Evolutionary conservation across 2,888 invertebrate genomes (phyloP).

Genomic region (Phorcus lineatus): DNA sequence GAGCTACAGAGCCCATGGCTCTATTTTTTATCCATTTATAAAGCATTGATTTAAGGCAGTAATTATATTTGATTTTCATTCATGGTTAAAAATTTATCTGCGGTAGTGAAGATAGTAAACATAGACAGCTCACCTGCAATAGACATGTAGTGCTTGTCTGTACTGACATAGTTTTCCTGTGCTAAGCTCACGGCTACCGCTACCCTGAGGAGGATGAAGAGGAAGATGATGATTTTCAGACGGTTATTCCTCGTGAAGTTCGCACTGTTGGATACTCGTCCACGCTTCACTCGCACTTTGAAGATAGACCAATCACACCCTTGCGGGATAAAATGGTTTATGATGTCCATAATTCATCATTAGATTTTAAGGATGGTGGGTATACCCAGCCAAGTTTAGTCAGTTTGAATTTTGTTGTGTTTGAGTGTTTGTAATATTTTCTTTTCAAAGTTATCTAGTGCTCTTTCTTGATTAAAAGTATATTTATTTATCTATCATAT

Average conservation of each 20-base stretch:
- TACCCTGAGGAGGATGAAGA: constrained; percentile 16
- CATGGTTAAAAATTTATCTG: too few relatives aligned
- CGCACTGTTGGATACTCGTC: constrained; percentile 39
- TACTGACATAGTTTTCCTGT: constrained; percentile 21
- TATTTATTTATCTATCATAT: not conserved
- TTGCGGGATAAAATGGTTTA: constrained; percentile 73
- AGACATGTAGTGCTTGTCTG: too few relatives aligned
- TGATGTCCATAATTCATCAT: constrained; percentile 65
- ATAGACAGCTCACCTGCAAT: too few relatives aligned
- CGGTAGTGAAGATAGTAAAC: too few relatives aligned
- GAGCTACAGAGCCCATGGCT: too few relatives aligned
- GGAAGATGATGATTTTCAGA: constrained; percentile 47
- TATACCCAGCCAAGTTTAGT: not conserved
- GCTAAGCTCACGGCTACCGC: not conserved
- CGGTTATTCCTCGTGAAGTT: constrained; percentile 36
- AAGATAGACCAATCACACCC: constrained; percentile 74
- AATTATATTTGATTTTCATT: too few relatives aligned
- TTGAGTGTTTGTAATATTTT: not conserved
- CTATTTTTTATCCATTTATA: too few relatives aligned
- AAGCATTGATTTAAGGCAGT: too few relatives aligned
- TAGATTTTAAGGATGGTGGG: constrained; percentile 75
- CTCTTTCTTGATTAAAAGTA: too few relatives aligned
- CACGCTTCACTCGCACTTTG: not conserved
- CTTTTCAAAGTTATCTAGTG: too few relatives aligned
- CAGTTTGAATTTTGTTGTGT: not conserved